Conservation (phyloP, 1,140 invertebrate species). For the Bombus fervidus region DNA sequence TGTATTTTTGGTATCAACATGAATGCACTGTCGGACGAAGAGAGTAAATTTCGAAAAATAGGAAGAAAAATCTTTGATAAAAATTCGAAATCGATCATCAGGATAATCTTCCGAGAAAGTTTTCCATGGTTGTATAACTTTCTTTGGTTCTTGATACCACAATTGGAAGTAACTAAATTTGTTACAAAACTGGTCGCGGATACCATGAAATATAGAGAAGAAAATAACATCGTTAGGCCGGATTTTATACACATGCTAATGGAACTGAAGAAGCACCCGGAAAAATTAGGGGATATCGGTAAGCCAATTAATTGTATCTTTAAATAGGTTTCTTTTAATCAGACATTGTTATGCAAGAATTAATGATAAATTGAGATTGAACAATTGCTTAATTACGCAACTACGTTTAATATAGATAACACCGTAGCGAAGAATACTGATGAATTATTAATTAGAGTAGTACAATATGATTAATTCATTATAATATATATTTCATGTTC, state of each 20-base stretch:
- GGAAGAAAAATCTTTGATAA: conserved; percentile 67
- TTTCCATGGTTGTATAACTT: conserved; percentile 62
- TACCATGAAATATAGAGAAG: conserved; percentile 70
- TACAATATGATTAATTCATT: no score
- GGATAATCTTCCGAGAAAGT: conserved; percentile 58
- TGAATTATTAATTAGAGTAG: no score
- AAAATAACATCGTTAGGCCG: background rate
- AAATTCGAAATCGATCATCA: background rate
- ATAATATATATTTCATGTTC: background rate
- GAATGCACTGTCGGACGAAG: conserved; percentile 79
- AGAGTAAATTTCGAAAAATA: conserved; percentile 79
- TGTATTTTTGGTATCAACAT: conserved; percentile 75
- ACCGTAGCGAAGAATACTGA: no score
- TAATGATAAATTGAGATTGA: background rate
- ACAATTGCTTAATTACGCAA: no score
- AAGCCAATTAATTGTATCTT: conserved; percentile 73
- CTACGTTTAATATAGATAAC: no score
- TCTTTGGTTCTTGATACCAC: conserved; percentile 53
- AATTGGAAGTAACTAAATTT: conserved; percentile 77
- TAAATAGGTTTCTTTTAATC: background rate
- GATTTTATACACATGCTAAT: conserved; percentile 82
- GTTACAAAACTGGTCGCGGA: conserved; percentile 79
- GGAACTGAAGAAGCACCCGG: conserved; percentile 73
- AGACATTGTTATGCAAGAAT: no score
- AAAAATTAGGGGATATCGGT: conserved; percentile 58